Base-by-base conservation (phyloP, 2,113 vertebrate species). In the Protobothrops mucrosquamatus region DNA sequence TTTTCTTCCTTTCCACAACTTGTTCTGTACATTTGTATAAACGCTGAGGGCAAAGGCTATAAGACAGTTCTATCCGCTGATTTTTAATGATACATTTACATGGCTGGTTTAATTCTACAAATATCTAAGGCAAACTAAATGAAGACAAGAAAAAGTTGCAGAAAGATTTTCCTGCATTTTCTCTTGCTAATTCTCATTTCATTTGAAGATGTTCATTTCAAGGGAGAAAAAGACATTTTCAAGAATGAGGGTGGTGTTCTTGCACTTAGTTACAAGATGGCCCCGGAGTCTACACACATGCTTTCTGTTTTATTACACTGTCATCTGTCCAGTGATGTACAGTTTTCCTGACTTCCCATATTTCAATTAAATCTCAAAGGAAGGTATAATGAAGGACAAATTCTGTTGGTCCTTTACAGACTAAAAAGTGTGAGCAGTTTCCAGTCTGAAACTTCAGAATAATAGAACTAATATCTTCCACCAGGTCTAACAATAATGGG, bases 21-120 rank as follows among this genome's bases (percentile, higher is more conserved):
- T 92, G 4, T 93, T 52, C 48, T 96, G 93, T 59, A 69, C 6
- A 88, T 94, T 94, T 95, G 92, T 8, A 93, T 94, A 86, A 96
- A 93, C 85, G 92, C 96, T 94, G 29, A 92, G 95, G 94, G 93
- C 95, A 96, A 74, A 96, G 39, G 91, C 91, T 94, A 95, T 88
- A 94, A 90, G 54, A 92, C 96, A 24, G 93, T 93, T 96, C 96
- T 90, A 95, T 74, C 54, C 97, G 91, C 29, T 24, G 52, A 22
- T 86, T 91, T 92, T 34, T 59, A 57, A 87, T 34, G 85, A n/a
- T 14, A 34, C 4, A 52, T 92, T 61, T 22, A 23, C 24, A 3
- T n/a, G 48, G 46, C 26, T 87, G 34, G 34, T 39, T 81, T 22
- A 20, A 39, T 39, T 81, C 34, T 81, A 18, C 2, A 39, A 81